These are phyloP conservation scores for Trachops cirrhosus DNA, from an alignment of 2,797 vertebrate species.

Conservation along the genomic window DNA sequence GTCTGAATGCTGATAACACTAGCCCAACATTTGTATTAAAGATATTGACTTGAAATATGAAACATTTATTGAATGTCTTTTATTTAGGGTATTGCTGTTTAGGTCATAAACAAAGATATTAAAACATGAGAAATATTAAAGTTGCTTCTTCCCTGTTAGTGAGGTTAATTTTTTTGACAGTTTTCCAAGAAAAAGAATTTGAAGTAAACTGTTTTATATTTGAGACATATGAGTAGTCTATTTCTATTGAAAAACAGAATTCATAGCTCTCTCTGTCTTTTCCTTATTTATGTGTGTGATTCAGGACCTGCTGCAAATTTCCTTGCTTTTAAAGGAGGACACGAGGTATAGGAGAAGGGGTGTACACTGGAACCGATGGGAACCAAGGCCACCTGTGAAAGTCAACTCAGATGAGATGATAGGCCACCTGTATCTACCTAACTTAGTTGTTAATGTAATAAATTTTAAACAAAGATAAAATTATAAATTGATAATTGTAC, in stretches of 20 bases:
- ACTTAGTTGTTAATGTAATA: not conserved
- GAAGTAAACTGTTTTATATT: not conserved
- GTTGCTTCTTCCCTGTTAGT: not conserved
- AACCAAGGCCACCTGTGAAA: not conserved
- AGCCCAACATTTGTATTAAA: not conserved
- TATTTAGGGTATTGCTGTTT: not conserved
- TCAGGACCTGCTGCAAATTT: not conserved
- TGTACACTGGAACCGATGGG: not conserved
- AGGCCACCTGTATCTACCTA: not conserved
- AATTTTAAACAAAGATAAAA: not conserved
- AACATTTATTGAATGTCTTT: not conserved
- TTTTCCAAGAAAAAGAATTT: not conserved
- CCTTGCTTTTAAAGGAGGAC: not conserved
- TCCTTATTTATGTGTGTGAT: not conserved
- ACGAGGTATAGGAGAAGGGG: not conserved
- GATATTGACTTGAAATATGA: not conserved
- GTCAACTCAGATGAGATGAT: not conserved
- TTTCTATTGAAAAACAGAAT: not conserved
- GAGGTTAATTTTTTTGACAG: not conserved
- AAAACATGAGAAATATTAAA: not conserved
- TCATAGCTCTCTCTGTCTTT: not conserved
- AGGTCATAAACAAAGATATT: not conserved
- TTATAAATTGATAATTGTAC: not conserved
- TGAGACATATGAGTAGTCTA: not conserved
- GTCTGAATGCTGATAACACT: not conserved